Evolutionary conservation across 2,113 vertebrate species (phyloP).

Genomic region (Hippolais icterina): DNA sequence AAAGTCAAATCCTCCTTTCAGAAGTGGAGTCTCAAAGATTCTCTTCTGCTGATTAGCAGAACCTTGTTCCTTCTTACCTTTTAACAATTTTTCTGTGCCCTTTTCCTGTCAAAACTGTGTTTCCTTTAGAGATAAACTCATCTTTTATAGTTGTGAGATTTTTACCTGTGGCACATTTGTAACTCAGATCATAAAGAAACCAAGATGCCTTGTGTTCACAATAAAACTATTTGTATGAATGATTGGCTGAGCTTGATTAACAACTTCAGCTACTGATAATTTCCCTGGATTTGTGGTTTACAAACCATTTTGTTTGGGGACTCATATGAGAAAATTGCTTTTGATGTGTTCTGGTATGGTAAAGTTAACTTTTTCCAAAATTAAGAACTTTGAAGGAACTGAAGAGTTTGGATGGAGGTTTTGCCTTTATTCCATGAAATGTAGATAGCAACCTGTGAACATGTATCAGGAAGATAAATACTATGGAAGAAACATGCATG

Average conservation of each 20-base stretch:
- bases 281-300: background rate
- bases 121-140: background rate
- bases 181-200: background rate
- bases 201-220: background rate
- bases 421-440: background rate
- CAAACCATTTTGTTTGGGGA: background rate
- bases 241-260: background rate
- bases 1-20: background rate
- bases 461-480: background rate
- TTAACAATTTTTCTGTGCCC: background rate
- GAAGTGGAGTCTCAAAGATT: background rate
- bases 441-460: background rate
- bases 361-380: background rate
- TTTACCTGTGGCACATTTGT: background rate
- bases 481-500: background rate
- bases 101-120: background rate
- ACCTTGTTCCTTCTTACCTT: background rate
- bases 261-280: background rate
- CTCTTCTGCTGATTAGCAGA: background rate
- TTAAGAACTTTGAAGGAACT: background rate
- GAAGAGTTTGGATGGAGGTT: background rate
- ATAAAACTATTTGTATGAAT: background rate
- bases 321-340: background rate
- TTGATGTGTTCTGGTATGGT: background rate
- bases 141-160: background rate